Base-by-base conservation (phyloP, 1,140 invertebrate species). In the Andrena cerasifolii region DNA sequence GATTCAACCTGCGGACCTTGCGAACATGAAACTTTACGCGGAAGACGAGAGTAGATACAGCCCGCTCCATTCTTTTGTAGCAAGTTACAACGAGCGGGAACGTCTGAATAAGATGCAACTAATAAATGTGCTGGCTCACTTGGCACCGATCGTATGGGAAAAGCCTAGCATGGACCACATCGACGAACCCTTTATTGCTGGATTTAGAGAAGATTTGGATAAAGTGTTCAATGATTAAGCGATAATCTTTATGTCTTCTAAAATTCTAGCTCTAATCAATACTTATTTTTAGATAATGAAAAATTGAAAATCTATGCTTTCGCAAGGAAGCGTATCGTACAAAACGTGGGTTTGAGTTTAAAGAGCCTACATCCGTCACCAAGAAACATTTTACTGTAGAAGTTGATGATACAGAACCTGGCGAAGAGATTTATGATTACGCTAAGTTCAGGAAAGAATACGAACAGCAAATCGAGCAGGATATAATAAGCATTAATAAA, bases 381-480 rank as follows among this genome's bases (percentile, higher is more conserved):
- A 43, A 28, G 10, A 62, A 62, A 45, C 21, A 8, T 43, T 5
- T 62, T 65, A 10, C 10, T 5, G 14, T 0, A 6, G 2, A 74
- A 26, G 7, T 14, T 14, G 72, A 58, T 28, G 45, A 65, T 45
- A 79, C 28, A 18, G 51, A 76, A 10, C 18, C 56, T 21, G 33
- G 45, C 10, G 73, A 86, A 74, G 70, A 84, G 61, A 14, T 18
- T 3, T 90, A 90, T 51, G 82, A 91, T 63, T 89, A 88, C 47
- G 79, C 89, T 6, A 83, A 77, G 45, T 87, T 91, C 24, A 87
- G 86, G 66, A 78, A 61, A 18, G 89, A 91, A 70, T 91, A 91
- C n/a, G 71, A 88, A 45, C 76, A 86, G 18, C 79, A 89, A 65
- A 53, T 88, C 1, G 66, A 82, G 49, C 43, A 86, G 7, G 40